Evolutionary conservation across 92 coral and sea anemone genomes (phyloP).

Genomic region (Scolanthus callimorphus): DNA sequence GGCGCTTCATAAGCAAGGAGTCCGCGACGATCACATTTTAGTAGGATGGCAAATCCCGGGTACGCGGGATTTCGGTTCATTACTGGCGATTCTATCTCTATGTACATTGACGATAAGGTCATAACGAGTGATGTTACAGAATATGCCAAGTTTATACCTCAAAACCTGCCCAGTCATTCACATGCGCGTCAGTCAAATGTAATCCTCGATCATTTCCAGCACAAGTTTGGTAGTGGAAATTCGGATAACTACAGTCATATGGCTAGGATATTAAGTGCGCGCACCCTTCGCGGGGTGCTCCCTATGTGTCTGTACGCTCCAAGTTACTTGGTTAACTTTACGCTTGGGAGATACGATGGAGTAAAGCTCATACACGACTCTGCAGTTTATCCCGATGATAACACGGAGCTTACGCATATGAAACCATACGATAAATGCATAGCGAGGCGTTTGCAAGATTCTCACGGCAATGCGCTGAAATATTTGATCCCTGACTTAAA

Average conservation of each 20-base stretch:
- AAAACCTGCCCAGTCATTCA: conserved; percentile 71
- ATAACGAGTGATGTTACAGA: conserved; percentile 66
- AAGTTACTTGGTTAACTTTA: conserved; percentile 84
- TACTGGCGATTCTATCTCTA: conserved; percentile 76
- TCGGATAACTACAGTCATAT: conserved; percentile 32
- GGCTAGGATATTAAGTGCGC: conserved; percentile 22
- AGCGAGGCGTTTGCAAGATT: conserved; percentile 52
- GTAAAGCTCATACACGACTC: conserved; percentile 87
- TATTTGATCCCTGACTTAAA: conserved; percentile 13
- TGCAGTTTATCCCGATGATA: conserved; percentile 84
- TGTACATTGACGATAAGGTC: conserved; percentile 56
- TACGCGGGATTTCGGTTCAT: conserved; percentile 65
- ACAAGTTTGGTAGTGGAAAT: conserved; percentile 54
- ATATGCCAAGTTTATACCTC: conserved; percentile 76
- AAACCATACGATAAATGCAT: conserved; percentile 65
- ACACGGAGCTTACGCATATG: conserved; percentile 75
- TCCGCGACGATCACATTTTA: conserved; percentile 63
- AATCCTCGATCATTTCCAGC: conserved; percentile 30
- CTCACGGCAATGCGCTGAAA: conserved; percentile 63
- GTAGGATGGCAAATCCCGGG: conserved; percentile 93
- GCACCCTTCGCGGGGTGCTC: conserved; percentile 35
- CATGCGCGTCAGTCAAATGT: conserved; percentile 47
- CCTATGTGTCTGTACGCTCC: conserved; percentile 72
- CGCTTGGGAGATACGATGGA: conserved; percentile 84
- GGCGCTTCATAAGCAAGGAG: conserved; percentile 89